Base-by-base conservation (phyloP, 2,888 invertebrate species). In the Rosalia funebris region DNA sequence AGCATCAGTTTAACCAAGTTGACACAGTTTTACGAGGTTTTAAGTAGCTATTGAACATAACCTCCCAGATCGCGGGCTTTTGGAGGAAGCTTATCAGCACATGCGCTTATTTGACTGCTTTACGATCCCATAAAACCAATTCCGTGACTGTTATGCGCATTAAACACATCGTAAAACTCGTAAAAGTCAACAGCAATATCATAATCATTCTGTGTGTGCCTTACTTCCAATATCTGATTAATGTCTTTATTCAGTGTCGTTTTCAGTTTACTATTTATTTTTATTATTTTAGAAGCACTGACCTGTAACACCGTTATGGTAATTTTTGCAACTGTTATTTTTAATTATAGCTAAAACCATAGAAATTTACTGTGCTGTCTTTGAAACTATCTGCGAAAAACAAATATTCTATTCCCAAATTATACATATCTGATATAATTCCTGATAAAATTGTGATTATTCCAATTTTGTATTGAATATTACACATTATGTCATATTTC, bases 141-240 rank as follows among this genome's bases (percentile, higher is more conserved):
- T 75, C 73, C 72, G 73, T 76, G 79, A 78, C 79, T 75, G 75
- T 79, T 77, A 79, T 79, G 77, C 71, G 77, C 77, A 77, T 78
- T 79, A 77, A 79, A 79, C 79, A 79, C 77, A 71, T 79, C 79
- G 78, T 78, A 75, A 76, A 77, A 75, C 71, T 74, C 75, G 69
- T 76, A 78, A 79, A 79, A 79, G 78, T 79, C 77, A 79, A 75
- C 75, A 73, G 72, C 72, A 77, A 77, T 76, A 77, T 77, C 74
- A 75, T 76, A 77, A 78, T 78, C 75, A 69, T 68, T 69, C 65
- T 71, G 71, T 75, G 74, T 60, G 50, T 63, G 39, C 48, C 39
- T 45, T 57, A 78, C 73, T 65, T 67, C 60, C 63, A 63, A 66
- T 69, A 62, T 65, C 42, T 68, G 69, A 69, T 68, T 69, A 63